These are phyloP conservation scores for Lydus trimaculatus DNA, from an alignment of 2,888 invertebrate genomes.

Conservation along the genomic window DNA sequence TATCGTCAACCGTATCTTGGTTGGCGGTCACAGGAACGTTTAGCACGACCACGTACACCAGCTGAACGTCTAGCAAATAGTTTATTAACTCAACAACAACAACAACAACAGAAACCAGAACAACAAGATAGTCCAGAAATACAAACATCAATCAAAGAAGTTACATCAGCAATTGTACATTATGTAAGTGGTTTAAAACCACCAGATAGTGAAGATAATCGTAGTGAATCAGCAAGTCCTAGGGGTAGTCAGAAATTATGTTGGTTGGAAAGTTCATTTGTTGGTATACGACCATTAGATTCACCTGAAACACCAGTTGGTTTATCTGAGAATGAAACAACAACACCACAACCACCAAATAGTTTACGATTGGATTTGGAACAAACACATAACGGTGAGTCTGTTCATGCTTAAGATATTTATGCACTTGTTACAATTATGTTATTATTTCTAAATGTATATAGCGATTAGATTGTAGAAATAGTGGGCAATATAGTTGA, in stretches of 20 bases:
- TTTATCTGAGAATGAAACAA: constrained; percentile 54
- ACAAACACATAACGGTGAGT: constrained; percentile 62
- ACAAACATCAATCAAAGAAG: constrained; percentile 88
- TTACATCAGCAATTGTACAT: constrained; percentile 91
- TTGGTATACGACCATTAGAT: constrained; percentile 83
- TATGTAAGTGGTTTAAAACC: constrained; percentile 80
- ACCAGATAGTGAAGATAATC: constrained; percentile 54
- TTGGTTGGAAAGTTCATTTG: constrained; percentile 94
- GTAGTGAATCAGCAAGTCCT: constrained; percentile 57
- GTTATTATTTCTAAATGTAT: neutral
- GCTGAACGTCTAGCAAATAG: constrained; percentile 81
- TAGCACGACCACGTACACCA: constrained; percentile 81
- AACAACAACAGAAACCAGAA: constrained; percentile 36
- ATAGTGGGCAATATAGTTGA: neutral
- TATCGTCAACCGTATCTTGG: constrained; percentile 89
- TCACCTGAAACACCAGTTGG: constrained; percentile 80
- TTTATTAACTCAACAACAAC: constrained; percentile 63
- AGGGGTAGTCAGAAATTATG: constrained; percentile 76
- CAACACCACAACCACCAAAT: constrained; percentile 52
- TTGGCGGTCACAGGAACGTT: constrained; percentile 85
- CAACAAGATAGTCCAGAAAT: constrained; percentile 68
- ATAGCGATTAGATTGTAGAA: neutral
- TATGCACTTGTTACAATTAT: constrained; percentile 17
- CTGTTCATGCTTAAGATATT: constrained; percentile 51
- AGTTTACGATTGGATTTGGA: constrained; percentile 64